Base-by-base conservation (phyloP, 2,113 vertebrate genomes). In the Neolamprologus hecqui region DNA sequence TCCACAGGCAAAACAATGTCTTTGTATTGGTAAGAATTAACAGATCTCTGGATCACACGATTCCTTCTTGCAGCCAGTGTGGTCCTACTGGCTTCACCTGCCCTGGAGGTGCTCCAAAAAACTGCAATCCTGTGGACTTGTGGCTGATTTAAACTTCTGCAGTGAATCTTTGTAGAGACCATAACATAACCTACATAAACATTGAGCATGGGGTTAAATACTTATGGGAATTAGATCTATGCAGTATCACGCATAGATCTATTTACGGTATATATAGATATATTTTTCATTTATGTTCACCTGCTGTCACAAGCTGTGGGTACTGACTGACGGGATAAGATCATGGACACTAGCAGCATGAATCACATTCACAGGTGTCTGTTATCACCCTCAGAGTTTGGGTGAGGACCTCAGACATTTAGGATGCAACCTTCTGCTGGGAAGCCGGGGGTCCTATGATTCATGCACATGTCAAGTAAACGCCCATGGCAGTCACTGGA, bases 111-210 rank as follows among this genome's bases (percentile, higher is more conserved):
- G 6, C 14, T 75, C 6, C 42, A 75, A 17, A 77, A 17, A 77
- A 10, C 23, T 2, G 45, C 40, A 28, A 77, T 77, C 26, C 15
- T 49, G 9, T 31, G 42, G 15, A 49, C 6, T 23, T 70, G 21
- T 42, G 65, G 7, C 13, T 26, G 65, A 70, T 45, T 45, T 45
- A 42, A 23, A 70, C 13, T 42, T 70, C 37, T 42, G 65, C 37
- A 70, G 0, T 70, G 65, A 70, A 42, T 70, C 65, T 70, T 42
- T 70, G 37, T 42, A 70, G 65, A 73, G 37, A 45, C 8, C 21
- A 73, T 0, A 0, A 73, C 65, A 10, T 26, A 73, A 73, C 13
- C 65, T 26, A 26, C 13, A 2, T 10, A 45, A 73, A 0, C 5
- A 47, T 0, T 45, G 21, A 26, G 21, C 21, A 45, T 73, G 21